Evolutionary conservation across 1,140 invertebrate species (phyloP).

Genomic region (Odontomachus brunneus): DNA sequence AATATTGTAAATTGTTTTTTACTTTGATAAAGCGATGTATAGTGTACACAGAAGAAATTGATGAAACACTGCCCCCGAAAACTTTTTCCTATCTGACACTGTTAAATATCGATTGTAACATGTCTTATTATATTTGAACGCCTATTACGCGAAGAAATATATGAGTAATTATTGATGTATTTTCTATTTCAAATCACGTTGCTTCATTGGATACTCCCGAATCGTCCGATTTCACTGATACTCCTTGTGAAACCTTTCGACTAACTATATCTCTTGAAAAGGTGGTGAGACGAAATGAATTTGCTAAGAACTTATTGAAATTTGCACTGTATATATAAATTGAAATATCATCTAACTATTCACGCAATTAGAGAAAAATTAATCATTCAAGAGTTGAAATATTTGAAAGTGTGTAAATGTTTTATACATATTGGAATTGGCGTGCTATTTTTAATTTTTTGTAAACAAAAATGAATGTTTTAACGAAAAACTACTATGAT

Average conservation of each 20-base stretch:
- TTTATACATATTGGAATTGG: too few species aligned
- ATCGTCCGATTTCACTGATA: neutral
- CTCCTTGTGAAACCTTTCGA: neutral
- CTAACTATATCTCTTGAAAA: too few species aligned
- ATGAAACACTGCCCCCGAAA: conserved; percentile 57
- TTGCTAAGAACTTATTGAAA: too few species aligned
- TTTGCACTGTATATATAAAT: too few species aligned
- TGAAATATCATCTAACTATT: too few species aligned
- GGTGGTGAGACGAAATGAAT: too few species aligned
- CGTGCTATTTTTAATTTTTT: too few species aligned
- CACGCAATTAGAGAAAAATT: too few species aligned
- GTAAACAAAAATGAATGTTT: too few species aligned
- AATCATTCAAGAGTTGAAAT: too few species aligned
- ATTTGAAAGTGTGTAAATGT: too few species aligned
- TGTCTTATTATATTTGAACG: conserved; percentile 51
- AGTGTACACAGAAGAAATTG: conserved; percentile 42
- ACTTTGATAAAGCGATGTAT: conserved; percentile 56
- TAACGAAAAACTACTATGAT: too few species aligned
- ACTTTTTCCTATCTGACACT: conserved; percentile 54
- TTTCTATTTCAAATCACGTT: conserved; percentile 51
- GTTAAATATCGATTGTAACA: conserved; percentile 44
- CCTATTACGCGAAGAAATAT: conserved; percentile 58
- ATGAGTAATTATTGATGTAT: conserved; percentile 53
- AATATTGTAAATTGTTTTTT: conserved; percentile 55
- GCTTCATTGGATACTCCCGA: conserved; percentile 17